Evolutionary conservation across 2,113 vertebrate species (phyloP).

Genomic region (Antennarius striatus): DNA sequence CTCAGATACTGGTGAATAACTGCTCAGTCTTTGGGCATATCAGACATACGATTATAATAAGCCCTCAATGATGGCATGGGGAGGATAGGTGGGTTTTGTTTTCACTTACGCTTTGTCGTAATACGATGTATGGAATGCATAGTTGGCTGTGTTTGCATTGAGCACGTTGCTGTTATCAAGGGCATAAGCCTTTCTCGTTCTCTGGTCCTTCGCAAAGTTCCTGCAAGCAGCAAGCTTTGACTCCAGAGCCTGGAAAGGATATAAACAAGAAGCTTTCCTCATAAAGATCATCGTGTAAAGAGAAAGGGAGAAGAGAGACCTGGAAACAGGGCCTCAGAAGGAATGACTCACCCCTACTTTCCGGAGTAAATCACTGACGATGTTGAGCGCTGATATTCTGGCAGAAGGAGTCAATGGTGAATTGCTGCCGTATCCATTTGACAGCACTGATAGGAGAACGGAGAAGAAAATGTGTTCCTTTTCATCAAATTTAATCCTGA

Average conservation of each 20-base stretch:
- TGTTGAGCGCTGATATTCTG: conserved; percentile 97
- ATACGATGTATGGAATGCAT: conserved; percentile 88
- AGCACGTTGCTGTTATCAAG: conserved; percentile 84
- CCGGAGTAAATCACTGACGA: conserved; percentile 93
- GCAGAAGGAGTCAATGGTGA: conserved; percentile 95
- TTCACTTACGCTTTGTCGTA: conserved; percentile 92
- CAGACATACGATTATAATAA: background rate
- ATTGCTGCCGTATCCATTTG: conserved; percentile 89
- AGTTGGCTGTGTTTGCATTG: conserved; percentile 83
- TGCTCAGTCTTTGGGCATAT: background rate
- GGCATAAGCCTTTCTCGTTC: conserved; percentile 86
- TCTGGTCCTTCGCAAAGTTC: conserved; percentile 96
- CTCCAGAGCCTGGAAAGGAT: conserved; percentile 87
- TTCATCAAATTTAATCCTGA: background rate
- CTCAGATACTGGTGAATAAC: conserved; percentile 24
- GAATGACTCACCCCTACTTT: conserved; percentile 94
- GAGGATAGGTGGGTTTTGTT: background rate
- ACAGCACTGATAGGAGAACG: conserved; percentile 76
- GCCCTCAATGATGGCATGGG: background rate
- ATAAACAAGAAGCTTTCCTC: background rate
- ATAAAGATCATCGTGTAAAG: background rate
- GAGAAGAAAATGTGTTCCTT: background rate
- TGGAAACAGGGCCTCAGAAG: background rate
- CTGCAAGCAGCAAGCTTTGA: conserved; percentile 95
- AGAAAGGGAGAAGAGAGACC: background rate